A percentile compares a stretch with the other conserved stretches of the same genome.
Evolutionary conservation across 2,888 invertebrate genomes (phyloP).

Genomic region (Frankliniella fusca): DNA sequence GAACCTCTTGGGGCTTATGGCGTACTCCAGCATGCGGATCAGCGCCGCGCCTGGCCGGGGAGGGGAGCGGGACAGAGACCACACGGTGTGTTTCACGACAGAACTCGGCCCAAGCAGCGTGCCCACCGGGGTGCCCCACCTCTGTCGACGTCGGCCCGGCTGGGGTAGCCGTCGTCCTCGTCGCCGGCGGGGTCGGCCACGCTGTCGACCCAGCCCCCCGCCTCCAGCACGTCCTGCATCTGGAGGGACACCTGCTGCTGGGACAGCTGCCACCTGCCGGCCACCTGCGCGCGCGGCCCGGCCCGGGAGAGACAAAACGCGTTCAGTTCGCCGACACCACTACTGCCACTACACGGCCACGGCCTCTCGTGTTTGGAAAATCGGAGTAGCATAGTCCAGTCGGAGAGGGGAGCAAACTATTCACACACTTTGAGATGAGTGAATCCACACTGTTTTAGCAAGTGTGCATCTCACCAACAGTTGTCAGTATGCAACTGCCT

Average conservation of each 20-base stretch:
- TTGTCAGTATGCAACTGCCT: too few relatives aligned
- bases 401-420: too few relatives aligned
- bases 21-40: background rate
- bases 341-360: background rate
- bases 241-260: background rate
- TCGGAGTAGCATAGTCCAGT: too few relatives aligned
- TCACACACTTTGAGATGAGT: too few relatives aligned
- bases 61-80: background rate
- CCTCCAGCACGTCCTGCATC: constrained; percentile 7
- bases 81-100: background rate
- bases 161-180: background rate
- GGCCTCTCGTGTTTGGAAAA: too few relatives aligned
- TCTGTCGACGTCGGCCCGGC: background rate
- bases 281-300: background rate
- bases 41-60: background rate
- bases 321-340: background rate
- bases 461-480: too few relatives aligned
- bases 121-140: background rate
- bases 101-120: background rate
- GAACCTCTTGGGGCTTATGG: background rate
- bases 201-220: background rate
- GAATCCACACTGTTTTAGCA: too few relatives aligned
- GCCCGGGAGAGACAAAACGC: background rate
- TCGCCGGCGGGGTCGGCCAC: background rate
- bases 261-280: background rate